These are phyloP conservation scores for Seira musarum DNA, from an alignment of 2,888 invertebrate genomes.

Conservation along the genomic window DNA sequence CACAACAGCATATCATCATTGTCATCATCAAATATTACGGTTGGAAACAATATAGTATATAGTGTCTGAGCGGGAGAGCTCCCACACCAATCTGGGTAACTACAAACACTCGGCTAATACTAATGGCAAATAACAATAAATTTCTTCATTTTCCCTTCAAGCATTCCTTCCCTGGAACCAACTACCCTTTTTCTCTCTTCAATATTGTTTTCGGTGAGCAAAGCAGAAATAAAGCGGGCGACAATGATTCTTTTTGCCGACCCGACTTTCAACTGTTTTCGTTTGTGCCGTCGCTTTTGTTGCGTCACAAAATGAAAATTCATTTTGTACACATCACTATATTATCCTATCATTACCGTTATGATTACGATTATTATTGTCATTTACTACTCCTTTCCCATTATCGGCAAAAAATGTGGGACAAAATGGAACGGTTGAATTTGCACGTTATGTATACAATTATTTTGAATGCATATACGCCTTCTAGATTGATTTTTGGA, in stretches of 20 bases:
- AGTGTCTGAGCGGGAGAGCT: not conserved
- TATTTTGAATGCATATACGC: not conserved
- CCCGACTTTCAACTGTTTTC: not conserved
- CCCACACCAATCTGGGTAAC: not conserved
- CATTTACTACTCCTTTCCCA: not conserved
- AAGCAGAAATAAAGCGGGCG: not conserved
- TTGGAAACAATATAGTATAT: conserved; percentile 17
- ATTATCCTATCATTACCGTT: conserved; percentile 7
- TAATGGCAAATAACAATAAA: conserved; percentile 10
- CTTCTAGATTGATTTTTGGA: not conserved
- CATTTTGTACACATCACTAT: not conserved
- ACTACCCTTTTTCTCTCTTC: not conserved
- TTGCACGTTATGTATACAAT: not conserved
- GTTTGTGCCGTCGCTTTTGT: not conserved
- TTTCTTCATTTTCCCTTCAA: not conserved
- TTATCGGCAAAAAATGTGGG: not conserved
- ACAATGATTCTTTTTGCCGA: not conserved
- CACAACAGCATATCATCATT: conserved; percentile 21
- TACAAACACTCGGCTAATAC: not conserved
- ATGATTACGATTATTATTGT: conserved; percentile 5
- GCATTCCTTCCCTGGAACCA: not conserved
- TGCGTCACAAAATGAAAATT: not conserved
- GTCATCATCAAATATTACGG: conserved; percentile 40
- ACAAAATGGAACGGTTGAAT: not conserved
- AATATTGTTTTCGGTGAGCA: not conserved